These are phyloP conservation scores for Rhamnusium bicolor DNA, from an alignment of 2,888 invertebrate species.

Conservation along the genomic window DNA sequence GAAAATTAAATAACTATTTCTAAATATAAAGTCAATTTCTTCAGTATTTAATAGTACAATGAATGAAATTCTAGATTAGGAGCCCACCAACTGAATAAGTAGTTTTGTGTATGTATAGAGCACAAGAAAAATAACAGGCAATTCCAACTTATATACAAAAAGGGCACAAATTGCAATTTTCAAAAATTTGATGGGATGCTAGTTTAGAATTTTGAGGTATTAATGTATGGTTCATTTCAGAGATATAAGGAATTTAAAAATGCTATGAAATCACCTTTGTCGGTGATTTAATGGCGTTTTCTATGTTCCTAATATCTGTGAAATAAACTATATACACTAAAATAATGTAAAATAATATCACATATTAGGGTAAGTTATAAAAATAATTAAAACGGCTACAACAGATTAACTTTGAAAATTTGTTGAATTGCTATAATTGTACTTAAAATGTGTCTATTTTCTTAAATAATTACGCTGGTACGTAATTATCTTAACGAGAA, in stretches of 20 bases:
- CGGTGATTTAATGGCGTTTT: too few species aligned
- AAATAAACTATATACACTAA: background rate
- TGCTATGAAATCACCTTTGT: too few species aligned
- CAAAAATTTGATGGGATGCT: background rate
- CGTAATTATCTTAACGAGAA: constrained; percentile 44
- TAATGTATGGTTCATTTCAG: too few species aligned
- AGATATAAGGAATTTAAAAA: too few species aligned
- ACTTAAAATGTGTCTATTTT: constrained; percentile 35
- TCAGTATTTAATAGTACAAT: constrained; percentile 4
- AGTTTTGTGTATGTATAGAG: too few species aligned
- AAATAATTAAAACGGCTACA: background rate
- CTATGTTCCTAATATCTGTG: too few species aligned
- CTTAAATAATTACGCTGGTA: constrained; percentile 49
- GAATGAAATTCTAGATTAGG: background rate
- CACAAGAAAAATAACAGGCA: background rate
- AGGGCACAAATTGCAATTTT: background rate
- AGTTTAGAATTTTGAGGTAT: background rate
- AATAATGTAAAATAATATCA: background rate
- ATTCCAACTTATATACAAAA: background rate
- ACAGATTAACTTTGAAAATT: background rate
- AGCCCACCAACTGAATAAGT: too few species aligned
- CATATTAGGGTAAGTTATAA: background rate
- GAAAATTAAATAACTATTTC: background rate
- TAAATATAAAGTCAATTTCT: constrained; percentile 13
- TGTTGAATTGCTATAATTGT: background rate